phyloP scores from a whole-genome alignment of 2,888 invertebrate genomes.

The Oxyscelio sp. region DNA sequence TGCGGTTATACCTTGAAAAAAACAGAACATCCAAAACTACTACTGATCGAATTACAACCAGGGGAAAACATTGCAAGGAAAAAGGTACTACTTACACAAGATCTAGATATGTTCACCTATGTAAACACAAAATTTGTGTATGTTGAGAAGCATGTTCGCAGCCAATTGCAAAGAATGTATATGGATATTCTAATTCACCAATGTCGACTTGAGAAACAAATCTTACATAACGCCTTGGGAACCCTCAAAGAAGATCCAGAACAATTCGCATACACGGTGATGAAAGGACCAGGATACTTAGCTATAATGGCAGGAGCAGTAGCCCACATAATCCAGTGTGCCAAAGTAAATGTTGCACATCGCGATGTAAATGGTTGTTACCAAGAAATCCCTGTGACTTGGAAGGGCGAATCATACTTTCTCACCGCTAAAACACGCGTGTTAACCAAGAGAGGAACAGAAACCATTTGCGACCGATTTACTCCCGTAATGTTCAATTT shows the following conservation, averaged over 20 bases:
- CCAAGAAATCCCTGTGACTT: slow-evolving; percentile 13
- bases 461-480: not conserved
- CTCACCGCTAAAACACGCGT: slow-evolving; percentile 74
- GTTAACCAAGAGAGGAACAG: slow-evolving; percentile 21
- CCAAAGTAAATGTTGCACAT: slow-evolving; percentile 68
- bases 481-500: not conserved
- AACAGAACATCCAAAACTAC: slow-evolving; percentile 59
- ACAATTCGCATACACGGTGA: slow-evolving; percentile 74
- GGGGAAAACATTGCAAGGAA: not conserved
- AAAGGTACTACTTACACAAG: slow-evolving; percentile 1
- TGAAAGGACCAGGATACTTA: slow-evolving; percentile 77
- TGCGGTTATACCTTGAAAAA: slow-evolving; percentile 16
- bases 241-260: slow-evolving; percentile 77
- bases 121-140: slow-evolving; percentile 79
- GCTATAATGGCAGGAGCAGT: slow-evolving; percentile 78
- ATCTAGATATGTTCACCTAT: slow-evolving; percentile 72
- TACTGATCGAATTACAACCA: slow-evolving; percentile 25
- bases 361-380: slow-evolving; percentile 71
- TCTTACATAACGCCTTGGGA: slow-evolving; percentile 75
- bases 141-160: slow-evolving; percentile 76
- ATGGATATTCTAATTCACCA: slow-evolving; percentile 71
- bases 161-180: slow-evolving; percentile 66
- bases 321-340: slow-evolving; percentile 78
- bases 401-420: slow-evolving; percentile 50
- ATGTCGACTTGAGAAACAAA: slow-evolving; percentile 77